These are phyloP conservation scores for Netelia virgata DNA, from an alignment of 2,888 invertebrate species.

Conservation along the genomic window DNA sequence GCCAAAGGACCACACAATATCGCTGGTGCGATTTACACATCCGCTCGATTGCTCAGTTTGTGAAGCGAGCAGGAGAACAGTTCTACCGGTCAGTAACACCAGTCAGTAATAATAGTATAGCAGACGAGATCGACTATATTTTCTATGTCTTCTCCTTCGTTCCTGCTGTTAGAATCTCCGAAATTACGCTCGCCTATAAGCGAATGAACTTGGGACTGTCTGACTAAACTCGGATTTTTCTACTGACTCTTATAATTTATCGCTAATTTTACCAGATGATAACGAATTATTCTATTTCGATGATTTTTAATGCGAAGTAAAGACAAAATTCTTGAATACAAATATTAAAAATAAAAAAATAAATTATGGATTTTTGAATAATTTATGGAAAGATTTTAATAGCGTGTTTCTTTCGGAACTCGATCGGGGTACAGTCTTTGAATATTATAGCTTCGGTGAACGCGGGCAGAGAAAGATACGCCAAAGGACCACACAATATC, in stretches of 20 bases:
- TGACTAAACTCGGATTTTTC: slow-evolving; percentile 26
- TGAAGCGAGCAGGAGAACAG: neutral
- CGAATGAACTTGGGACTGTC: slow-evolving; percentile 30
- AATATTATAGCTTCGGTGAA: neutral
- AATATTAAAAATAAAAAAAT: neutral
- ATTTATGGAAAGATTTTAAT: neutral
- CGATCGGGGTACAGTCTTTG: too few species aligned
- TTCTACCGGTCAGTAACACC: slow-evolving; percentile 8
- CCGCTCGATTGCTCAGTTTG: slow-evolving; percentile 60
- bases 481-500: slow-evolving; percentile 47
- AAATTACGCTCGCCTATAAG: slow-evolving; percentile 1
- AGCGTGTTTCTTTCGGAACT: neutral
- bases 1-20: slow-evolving; percentile 46
- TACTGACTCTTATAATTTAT: slow-evolving; percentile 5
- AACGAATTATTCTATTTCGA: too few species aligned
- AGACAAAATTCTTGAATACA: neutral
- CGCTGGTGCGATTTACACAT: slow-evolving; percentile 57
- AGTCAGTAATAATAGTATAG: slow-evolving; percentile 9
- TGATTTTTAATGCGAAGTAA: too few species aligned
- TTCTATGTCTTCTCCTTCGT: slow-evolving; percentile 17
- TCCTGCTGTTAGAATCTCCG: neutral
- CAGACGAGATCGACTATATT: slow-evolving; percentile 20
- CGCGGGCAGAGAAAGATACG: neutral
- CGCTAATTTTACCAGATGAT: too few species aligned
- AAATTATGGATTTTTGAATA: neutral